Evolutionary conservation across 2,113 vertebrate species (phyloP), one percentile per base, ranked within the genome.

Genomic region (Dasypus novemcinctus): DNA sequence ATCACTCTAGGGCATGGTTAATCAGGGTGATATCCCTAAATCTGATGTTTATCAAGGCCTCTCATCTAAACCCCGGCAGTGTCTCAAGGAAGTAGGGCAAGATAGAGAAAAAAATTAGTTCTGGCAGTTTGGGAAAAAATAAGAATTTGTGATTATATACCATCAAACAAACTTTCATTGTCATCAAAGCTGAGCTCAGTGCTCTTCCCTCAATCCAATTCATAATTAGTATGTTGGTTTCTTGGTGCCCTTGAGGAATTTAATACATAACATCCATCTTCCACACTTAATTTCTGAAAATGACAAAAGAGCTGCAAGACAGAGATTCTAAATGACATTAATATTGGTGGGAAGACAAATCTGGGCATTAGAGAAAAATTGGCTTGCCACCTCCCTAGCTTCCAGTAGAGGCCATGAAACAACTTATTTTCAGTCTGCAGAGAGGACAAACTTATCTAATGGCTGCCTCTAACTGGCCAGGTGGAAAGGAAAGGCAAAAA

Each of bases 1-100:
- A 95, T 72, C 96, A 81, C 96, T 97, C n/a, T 76, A 89, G 79
- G 95, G 79, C 91, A 94, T 57, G 41, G 94, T 84, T 96, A 97
- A 94, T 97, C 83, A 86, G 85, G n/a, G 85, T 33, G 92, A 41
- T 95, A 95, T 7, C 61, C 91, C 49, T 79, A 94, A 96, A 72
- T 86, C 86, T 91, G n/a, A 92, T 96, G 88, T 93, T 97, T 94
- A 83, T 91, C 94, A 90, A 69, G n/a, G 38, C 59, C 46, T 75
- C 46, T 83, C 59, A 74, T 4, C 74, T 76, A 11, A 9, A 76
- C 20, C 43, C 18, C 23, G 29, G 17, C 29, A 76, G 15, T 76
- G 27, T 76, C 43, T 76, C 23, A n/a, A 80, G 11, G 36, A 87
- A 74, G 46, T 76, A 78, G 36, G 41, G 9, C 72, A 90, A 93